A percentile compares a stretch with the other conserved stretches of the same genome.
These are phyloP conservation scores for Fopius arisanus DNA, from an alignment of 1,140 invertebrate species.

Conservation along the genomic window DNA sequence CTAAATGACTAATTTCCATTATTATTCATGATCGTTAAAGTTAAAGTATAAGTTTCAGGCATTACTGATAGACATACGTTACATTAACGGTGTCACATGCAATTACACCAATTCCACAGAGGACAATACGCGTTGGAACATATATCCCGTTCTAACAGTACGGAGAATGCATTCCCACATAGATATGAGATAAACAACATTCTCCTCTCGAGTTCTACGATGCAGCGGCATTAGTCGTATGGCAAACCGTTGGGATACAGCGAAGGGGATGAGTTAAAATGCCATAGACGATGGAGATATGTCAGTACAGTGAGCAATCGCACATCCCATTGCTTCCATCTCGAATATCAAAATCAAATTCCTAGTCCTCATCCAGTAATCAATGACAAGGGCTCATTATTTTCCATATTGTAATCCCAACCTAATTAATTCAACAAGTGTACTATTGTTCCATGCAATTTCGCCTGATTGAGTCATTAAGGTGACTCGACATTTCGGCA, in stretches of 20 bases:
- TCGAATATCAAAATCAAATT: not conserved
- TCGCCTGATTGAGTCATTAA: too few relatives aligned
- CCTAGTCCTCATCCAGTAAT: not conserved
- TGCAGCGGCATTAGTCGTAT: not conserved
- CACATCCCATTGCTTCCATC: not conserved
- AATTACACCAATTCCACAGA: not conserved
- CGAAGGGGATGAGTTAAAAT: not conserved
- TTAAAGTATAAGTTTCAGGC: too few relatives aligned
- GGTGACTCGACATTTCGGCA: too few relatives aligned
- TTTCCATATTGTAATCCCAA: not conserved
- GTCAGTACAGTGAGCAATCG: not conserved
- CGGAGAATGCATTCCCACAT: not conserved
- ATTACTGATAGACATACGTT: not conserved
- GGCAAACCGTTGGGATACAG: not conserved
- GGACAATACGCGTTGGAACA: not conserved
- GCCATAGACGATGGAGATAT: not conserved
- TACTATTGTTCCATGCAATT: too few relatives aligned
- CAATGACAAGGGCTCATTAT: not conserved
- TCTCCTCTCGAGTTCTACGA: not conserved
- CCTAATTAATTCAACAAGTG: too few relatives aligned
- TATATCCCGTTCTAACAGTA: not conserved
- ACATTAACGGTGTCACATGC: not conserved
- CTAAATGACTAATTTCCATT: too few relatives aligned
- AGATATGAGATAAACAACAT: constrained; percentile 13
- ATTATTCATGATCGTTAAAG: too few relatives aligned